Evolutionary conservation across 1,140 invertebrate species (phyloP).

Genomic region (Drosophila simulans): DNA sequence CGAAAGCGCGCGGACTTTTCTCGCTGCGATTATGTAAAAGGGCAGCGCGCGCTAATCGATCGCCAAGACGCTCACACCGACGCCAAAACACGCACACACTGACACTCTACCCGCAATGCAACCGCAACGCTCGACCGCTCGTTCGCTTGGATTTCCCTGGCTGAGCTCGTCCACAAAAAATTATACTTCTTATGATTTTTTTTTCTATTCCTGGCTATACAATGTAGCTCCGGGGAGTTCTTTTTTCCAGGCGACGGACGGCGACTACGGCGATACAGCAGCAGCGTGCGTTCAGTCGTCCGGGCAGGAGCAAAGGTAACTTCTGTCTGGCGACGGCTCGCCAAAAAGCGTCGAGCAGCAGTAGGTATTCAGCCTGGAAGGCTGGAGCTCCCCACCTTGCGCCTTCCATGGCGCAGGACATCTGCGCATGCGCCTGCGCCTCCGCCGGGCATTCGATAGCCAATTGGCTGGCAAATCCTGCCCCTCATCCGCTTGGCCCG

Average conservation of each 20-base stretch:
- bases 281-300: constrained; percentile 83
- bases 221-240: not conserved
- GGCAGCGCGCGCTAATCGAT: constrained; percentile 19
- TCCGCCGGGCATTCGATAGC: constrained; percentile 31
- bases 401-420: constrained; percentile 76
- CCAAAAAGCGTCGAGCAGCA: constrained; percentile 9
- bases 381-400: constrained; percentile 38
- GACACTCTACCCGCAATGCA: constrained; percentile 50
- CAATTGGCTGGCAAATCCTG: constrained; percentile 64
- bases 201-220: not conserved
- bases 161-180: constrained; percentile 23
- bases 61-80: constrained; percentile 17
- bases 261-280: constrained; percentile 67
- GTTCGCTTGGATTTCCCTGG: constrained; percentile 18
- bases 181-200: not conserved
- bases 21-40: constrained; percentile 49
- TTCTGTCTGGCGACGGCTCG: constrained; percentile 76
- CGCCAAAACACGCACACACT: constrained; percentile 34
- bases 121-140: constrained; percentile 20
- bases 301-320: constrained; percentile 85
- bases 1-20: constrained; percentile 27
- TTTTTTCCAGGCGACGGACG: constrained; percentile 61
- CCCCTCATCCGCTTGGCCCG: constrained; percentile 5
- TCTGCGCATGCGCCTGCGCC: constrained; percentile 67
- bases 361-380: constrained; percentile 81